Percentiles rank a stretch among this genome's conserved stretches.
phyloP scores from a whole-genome alignment of 1,140 invertebrate genomes.

The Eriocheir sinensis region DNA sequence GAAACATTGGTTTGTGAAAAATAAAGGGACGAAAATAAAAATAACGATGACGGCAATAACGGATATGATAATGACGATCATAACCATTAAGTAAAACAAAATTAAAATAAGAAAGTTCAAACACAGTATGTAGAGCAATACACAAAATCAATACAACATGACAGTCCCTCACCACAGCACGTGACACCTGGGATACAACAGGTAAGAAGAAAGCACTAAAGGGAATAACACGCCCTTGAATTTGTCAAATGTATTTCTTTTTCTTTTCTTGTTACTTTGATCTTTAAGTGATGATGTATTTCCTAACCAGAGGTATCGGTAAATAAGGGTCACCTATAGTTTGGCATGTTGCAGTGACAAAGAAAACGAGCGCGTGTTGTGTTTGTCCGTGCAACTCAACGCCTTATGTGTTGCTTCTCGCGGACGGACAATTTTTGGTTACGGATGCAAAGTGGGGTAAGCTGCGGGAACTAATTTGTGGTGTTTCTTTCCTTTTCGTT shows the following conservation, averaged over 20 bases:
- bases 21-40: too few species aligned
- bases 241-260: not conserved
- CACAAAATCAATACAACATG: too few species aligned
- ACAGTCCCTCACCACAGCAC: too few species aligned
- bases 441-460: slow-evolving; percentile 3
- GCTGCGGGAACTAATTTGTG: not conserved
- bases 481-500: not conserved
- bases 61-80: too few species aligned
- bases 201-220: not conserved
- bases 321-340: not conserved
- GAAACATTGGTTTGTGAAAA: too few species aligned
- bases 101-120: too few species aligned
- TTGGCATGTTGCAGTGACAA: not conserved
- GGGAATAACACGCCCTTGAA: not conserved
- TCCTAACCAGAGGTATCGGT: not conserved
- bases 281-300: too few species aligned
- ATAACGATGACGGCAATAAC: too few species aligned
- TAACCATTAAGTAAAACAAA: too few species aligned
- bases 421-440: slow-evolving; percentile 15
- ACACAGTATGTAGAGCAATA: too few species aligned
- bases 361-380: not conserved
- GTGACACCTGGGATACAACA: not conserved
- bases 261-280: not conserved
- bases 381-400: not conserved
- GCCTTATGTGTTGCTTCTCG: not conserved